These are phyloP conservation scores for Tipula lateralis DNA, from an alignment of 2,888 invertebrate genomes.

Conservation along the genomic window DNA sequence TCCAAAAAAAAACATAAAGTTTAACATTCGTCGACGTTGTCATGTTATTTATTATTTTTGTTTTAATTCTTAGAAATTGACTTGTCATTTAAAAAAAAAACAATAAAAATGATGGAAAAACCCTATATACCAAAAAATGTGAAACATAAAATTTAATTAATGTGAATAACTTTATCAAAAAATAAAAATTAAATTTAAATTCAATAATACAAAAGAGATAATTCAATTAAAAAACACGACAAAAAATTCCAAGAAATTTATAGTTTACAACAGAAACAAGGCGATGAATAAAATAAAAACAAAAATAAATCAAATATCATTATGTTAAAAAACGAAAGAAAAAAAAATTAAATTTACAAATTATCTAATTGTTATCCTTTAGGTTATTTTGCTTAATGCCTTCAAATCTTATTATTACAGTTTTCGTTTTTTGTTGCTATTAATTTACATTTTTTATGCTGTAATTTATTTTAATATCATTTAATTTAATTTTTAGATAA, in stretches of 20 bases:
- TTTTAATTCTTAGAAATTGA: neutral
- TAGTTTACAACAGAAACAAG: neutral
- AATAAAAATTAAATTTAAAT: neutral
- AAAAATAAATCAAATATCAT: conserved; percentile 19
- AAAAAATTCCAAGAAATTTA: neutral
- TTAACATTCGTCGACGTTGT: neutral
- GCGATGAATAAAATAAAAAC: neutral
- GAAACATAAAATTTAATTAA: neutral
- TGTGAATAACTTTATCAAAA: neutral
- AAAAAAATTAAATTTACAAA: neutral
- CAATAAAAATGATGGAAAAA: neutral
- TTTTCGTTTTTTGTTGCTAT: neutral
- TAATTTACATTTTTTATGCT: conserved; percentile 6
- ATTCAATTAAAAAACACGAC: neutral
- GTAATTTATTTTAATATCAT: conserved; percentile 6
- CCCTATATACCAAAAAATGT: neutral
- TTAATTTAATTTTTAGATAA: neutral
- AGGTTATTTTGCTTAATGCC: conserved; percentile 5
- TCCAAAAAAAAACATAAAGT: too few relatives aligned
- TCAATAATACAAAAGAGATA: neutral
- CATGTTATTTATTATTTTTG: neutral
- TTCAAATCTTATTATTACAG: neutral
- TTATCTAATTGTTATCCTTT: conserved; percentile 11
- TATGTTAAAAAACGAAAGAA: neutral
- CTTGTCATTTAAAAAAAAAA: neutral